A percentile compares a stretch with the other conserved stretches of the same genome.
These are phyloP conservation scores for Gnathonemus longibarbis DNA, from an alignment of 2,113 vertebrate species.

Conservation along the genomic window DNA sequence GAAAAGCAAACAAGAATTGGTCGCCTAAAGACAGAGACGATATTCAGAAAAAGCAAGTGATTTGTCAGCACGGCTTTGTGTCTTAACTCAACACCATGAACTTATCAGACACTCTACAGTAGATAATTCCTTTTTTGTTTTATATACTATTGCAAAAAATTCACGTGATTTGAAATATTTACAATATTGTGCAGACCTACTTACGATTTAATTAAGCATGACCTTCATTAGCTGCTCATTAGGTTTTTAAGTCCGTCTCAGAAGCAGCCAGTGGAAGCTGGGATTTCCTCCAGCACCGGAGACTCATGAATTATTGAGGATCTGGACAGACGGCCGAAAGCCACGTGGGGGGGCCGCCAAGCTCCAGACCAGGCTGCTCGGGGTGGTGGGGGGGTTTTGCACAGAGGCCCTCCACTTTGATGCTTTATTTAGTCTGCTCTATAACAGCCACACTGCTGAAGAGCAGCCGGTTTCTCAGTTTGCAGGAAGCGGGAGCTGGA, in stretches of 20 bases:
- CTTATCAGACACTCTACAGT: background rate
- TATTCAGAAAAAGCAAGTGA: background rate
- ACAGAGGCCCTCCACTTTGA: background rate
- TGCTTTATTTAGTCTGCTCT: background rate
- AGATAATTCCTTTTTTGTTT: background rate
- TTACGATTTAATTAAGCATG: background rate
- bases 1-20: background rate
- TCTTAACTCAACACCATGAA: background rate
- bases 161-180: background rate
- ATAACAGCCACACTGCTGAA: background rate
- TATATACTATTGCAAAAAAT: background rate
- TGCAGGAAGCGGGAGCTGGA: background rate
- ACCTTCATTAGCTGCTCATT: background rate
- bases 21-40: background rate
- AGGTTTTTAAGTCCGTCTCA: background rate
- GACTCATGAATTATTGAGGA: constrained; percentile 7
- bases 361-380: background rate
- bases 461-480: background rate
- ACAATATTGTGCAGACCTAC: background rate
- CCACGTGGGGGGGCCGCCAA: background rate
- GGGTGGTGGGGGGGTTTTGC: too few species aligned
- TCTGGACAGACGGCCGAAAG: background rate
- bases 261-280: background rate
- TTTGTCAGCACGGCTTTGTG: background rate
- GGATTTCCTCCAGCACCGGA: background rate